A percentile compares a stretch with the other conserved stretches of the same genome.
Conservation (phyloP, 2,797 vertebrate species). For the Limnodromus scolopaceus region DNA sequence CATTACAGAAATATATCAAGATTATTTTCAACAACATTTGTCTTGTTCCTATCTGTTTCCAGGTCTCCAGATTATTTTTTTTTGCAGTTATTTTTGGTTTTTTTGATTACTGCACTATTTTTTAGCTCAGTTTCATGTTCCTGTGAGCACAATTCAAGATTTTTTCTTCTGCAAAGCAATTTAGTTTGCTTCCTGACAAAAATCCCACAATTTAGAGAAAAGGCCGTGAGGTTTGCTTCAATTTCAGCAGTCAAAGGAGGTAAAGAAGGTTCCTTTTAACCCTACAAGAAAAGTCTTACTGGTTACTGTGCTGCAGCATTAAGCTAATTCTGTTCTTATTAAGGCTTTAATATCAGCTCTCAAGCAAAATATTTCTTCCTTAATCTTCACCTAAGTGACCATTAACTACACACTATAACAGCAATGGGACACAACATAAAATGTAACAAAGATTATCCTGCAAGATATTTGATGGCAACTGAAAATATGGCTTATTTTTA, state of each 20-base stretch:
- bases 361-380: not conserved
- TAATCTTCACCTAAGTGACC: not conserved
- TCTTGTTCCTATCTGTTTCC: not conserved
- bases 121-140: not conserved
- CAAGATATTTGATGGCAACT: not conserved
- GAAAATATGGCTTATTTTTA: not conserved
- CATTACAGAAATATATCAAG: not conserved
- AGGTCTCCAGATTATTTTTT: not conserved
- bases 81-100: not conserved
- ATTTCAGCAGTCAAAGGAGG: conserved; percentile 22
- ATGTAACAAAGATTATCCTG: not conserved
- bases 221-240: not conserved
- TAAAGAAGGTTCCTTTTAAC: not conserved
- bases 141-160: not conserved
- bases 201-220: not conserved
- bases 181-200: not conserved
- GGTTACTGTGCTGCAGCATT: not conserved
- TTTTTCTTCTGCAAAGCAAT: not conserved
- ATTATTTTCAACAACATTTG: not conserved
- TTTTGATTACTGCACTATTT: not conserved
- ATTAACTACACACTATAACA: not conserved
- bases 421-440: not conserved
- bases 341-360: not conserved
- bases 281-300: not conserved
- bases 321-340: not conserved